Evolutionary conservation across 2,888 invertebrate species (phyloP).

Genomic region (Hartigia nigra): DNA sequence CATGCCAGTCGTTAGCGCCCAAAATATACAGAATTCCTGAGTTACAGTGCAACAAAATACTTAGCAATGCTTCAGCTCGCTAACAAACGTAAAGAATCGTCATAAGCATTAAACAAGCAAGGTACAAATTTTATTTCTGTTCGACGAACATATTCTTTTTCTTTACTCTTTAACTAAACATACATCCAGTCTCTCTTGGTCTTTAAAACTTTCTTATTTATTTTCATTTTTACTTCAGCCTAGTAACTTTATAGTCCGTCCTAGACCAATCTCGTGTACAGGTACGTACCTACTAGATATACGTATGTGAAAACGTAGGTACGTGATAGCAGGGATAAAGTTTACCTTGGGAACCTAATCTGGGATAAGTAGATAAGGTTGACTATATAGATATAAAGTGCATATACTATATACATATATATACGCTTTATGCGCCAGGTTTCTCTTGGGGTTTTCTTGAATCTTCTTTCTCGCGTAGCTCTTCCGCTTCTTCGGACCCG

Average conservation of each 20-base stretch:
- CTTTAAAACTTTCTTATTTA: background rate
- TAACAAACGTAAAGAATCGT: background rate
- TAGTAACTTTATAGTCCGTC: background rate
- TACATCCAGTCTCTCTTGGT: background rate
- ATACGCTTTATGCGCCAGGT: background rate
- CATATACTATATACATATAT: background rate
- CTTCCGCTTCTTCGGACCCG: background rate
- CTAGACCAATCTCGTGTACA: background rate
- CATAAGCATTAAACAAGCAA: background rate
- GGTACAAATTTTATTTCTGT: background rate
- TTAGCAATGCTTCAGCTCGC: background rate
- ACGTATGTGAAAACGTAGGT: background rate
- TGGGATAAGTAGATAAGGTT: slow-evolving; percentile 14
- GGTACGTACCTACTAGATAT: background rate
- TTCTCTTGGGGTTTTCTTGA: background rate
- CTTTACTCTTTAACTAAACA: background rate
- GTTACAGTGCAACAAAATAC: background rate
- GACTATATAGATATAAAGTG: background rate
- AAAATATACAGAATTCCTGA: slow-evolving; percentile 21
- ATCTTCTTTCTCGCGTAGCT: background rate
- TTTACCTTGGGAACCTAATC: slow-evolving; percentile 19
- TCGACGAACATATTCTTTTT: background rate
- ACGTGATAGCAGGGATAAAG: background rate
- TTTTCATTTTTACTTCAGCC: background rate
- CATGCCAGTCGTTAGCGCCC: slow-evolving; percentile 20